Conservation (phyloP, 2,113 vertebrate genomes). For the Spermophilus dauricus region DNA sequence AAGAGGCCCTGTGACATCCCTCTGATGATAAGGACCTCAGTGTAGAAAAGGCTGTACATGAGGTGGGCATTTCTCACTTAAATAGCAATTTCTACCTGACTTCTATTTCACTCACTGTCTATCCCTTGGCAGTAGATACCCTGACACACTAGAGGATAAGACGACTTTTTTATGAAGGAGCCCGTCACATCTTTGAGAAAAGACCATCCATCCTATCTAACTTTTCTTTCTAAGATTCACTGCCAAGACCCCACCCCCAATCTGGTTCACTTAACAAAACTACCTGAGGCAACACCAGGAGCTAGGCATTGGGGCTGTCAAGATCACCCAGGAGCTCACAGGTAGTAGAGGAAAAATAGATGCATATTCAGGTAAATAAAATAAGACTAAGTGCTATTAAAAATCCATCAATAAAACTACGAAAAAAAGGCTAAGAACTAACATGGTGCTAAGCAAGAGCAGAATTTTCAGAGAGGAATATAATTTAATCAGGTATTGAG, state of each 20-base stretch:
- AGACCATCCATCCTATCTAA: no score
- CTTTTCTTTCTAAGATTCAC: neutral
- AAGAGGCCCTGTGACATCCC: neutral
- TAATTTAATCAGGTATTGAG: neutral
- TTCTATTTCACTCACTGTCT: neutral
- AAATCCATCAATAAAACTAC: neutral
- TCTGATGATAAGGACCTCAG: neutral
- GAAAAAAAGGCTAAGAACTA: neutral
- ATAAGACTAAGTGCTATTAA: neutral
- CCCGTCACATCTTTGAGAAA: neutral
- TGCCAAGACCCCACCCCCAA: neutral
- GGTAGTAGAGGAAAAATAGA: neutral
- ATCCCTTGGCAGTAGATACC: neutral
- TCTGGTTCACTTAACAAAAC: neutral
- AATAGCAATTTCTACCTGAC: neutral
- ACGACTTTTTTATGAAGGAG: neutral
- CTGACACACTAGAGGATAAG: neutral
- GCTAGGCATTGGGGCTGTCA: neutral
- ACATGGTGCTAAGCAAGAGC: neutral
- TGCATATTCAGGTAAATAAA: neutral
- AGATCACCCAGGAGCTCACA: neutral
- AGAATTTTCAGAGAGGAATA: neutral
- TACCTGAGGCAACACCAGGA: neutral
- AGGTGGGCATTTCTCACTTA: neutral
- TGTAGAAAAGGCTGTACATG: neutral